Base-by-base conservation (phyloP, 2,888 invertebrate species). In the Diploptera punctata region DNA sequence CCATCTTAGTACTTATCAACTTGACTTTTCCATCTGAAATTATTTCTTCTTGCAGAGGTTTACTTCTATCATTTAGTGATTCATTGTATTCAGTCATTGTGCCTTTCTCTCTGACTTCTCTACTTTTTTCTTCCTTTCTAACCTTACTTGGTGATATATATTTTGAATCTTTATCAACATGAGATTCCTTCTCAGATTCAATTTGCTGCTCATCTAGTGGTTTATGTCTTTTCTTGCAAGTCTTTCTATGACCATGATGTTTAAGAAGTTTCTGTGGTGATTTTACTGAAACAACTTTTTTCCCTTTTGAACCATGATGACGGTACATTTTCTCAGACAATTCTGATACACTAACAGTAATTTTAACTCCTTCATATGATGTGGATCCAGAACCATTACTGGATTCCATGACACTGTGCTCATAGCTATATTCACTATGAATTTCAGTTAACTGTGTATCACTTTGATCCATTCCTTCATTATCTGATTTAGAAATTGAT, bases 371-470 rank as follows among this genome's bases (percentile, higher is more conserved):
- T 18, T 65, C 65, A 47, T 65, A 65, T 13, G 65, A 43, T 24
- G 65, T 9, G 1, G 65, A 29, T n/a, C 16, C 26, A 9, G 60
- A 60, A 31, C 24, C 31, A 57, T 19, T 38, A 16, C 29, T 29
- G 13, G 29, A 57, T 19, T 57, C 57, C 16, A 16, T 33, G 24
- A 54, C 7, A 47, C 47, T 47, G 1, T 65, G 65, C n/a, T 47
- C 65, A 18, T 33, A 44, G 43, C 47, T 44, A 44, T 65, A 65
- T 47, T 65, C 65, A 24, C 47, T 47, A 16, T 26, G 74, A 7
- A 80, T 78, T 78, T 54, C 54, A 7, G 7, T 10, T 2, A 24
- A 9, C 7, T 54, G 9, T 3, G 3, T 24, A 24, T 54, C 13
- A 24, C 1, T 21, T 24, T 26, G 26, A 21, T 54, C 26, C 21